Conservation (phyloP, 2,113 vertebrate genomes). For the Azemiops feae region DNA sequence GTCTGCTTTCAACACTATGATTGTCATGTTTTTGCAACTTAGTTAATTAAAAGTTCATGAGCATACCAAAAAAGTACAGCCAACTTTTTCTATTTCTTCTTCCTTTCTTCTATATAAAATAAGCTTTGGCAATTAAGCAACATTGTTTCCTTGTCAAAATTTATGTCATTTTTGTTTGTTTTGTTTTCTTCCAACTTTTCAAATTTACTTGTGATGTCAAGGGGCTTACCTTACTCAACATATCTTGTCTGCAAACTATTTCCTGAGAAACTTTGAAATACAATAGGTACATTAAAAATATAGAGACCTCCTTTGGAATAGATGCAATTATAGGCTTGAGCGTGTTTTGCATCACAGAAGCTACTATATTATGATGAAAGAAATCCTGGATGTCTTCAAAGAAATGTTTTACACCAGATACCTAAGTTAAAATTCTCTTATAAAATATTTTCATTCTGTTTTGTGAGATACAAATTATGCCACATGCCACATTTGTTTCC, state of each 20-base stretch:
- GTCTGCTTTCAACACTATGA: conserved; percentile 53
- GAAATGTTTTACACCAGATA: background rate
- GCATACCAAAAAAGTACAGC: conserved; percentile 28
- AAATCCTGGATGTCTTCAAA: background rate
- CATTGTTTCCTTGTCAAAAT: conserved; percentile 17
- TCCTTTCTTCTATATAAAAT: conserved; percentile 6
- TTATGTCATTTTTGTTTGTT: background rate
- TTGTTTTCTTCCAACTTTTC: conserved; percentile 36
- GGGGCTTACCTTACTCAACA: conserved; percentile 13
- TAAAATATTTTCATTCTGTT: background rate
- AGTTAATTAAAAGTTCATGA: conserved; percentile 67
- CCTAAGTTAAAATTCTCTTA: background rate
- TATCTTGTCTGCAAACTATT: background rate
- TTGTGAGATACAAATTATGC: background rate
- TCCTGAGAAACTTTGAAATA: background rate
- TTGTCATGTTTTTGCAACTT: conserved; percentile 59
- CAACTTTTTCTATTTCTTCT: background rate
- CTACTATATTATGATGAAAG: background rate
- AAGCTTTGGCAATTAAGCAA: background rate
- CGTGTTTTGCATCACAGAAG: background rate
- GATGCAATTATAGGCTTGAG: background rate
- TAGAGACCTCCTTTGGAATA: background rate
- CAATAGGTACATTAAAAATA: background rate
- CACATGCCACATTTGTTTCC: background rate
- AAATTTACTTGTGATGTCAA: conserved; percentile 31